Percentiles rank a stretch among this genome's conserved stretches.
Evolutionary conservation across 2,888 invertebrate genomes (phyloP).

Genomic region (Sarcophaga subvicina): DNA sequence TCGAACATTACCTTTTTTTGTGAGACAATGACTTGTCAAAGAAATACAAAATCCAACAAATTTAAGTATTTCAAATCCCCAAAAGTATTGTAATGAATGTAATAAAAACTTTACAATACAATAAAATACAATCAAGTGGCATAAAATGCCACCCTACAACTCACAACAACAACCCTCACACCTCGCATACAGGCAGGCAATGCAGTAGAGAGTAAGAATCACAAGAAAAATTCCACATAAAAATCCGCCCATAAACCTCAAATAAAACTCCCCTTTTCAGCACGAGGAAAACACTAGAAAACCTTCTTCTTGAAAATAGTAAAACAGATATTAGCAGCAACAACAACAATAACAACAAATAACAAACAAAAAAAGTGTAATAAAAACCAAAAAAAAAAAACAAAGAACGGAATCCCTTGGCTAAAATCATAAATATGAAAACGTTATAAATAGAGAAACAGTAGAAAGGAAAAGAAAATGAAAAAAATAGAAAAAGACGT

Average conservation of each 20-base stretch:
- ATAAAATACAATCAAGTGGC: constrained; percentile 58
- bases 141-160: constrained; percentile 16
- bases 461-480: background rate
- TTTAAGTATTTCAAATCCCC: constrained; percentile 60
- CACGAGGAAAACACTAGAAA: background rate
- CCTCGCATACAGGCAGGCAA: background rate
- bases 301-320: constrained; percentile 37
- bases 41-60: constrained; percentile 44
- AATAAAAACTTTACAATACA: constrained; percentile 67
- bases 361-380: constrained; percentile 49
- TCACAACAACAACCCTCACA: background rate
- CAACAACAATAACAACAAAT: constrained; percentile 34
- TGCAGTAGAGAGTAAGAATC: constrained; percentile 6
- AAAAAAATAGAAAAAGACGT: too few species aligned
- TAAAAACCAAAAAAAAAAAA: constrained; percentile 50
- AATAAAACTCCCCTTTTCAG: constrained; percentile 50
- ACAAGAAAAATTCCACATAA: constrained; percentile 34
- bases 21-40: constrained; percentile 30
- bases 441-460: constrained; percentile 46
- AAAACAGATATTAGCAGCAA: constrained; percentile 32
- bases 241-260: constrained; percentile 49
- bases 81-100: constrained; percentile 65
- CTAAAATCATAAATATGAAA: constrained; percentile 69
- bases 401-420: constrained; percentile 50
- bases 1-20: constrained; percentile 30